Evolutionary conservation across 2,888 invertebrate species (phyloP).

Genomic region (Chouioia cunea): DNA sequence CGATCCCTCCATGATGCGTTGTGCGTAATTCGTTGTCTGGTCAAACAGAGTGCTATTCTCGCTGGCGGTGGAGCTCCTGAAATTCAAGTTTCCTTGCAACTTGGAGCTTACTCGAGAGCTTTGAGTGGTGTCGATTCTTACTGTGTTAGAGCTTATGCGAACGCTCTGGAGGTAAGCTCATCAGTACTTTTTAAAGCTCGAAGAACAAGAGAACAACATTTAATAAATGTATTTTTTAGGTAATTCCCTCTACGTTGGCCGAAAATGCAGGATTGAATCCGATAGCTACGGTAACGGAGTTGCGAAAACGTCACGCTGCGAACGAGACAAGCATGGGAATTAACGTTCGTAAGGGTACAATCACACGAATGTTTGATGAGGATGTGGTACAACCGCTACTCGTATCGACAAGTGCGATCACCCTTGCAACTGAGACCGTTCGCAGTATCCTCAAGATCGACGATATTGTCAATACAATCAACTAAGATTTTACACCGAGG

Average conservation of each 20-base stretch:
- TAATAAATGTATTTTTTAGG: slow-evolving; percentile 59
- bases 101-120: slow-evolving; percentile 85
- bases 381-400: slow-evolving; percentile 97
- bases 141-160: slow-evolving; percentile 94
- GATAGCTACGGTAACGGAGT: slow-evolving; percentile 95
- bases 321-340: slow-evolving; percentile 91
- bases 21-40: slow-evolving; percentile 95
- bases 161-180: slow-evolving; percentile 82
- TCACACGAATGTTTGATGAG: slow-evolving; percentile 96
- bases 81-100: slow-evolving; percentile 89
- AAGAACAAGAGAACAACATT: not conserved
- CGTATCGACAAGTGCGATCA: slow-evolving; percentile 93
- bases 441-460: slow-evolving; percentile 99
- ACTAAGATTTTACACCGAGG: slow-evolving; percentile 51
- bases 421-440: slow-evolving; percentile 95
- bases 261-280: slow-evolving; percentile 95
- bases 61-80: slow-evolving; percentile 99
- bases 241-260: slow-evolving; percentile 90
- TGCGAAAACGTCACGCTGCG: slow-evolving; percentile 92
- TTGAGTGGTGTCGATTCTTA: slow-evolving; percentile 94
- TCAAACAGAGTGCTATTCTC: slow-evolving; percentile 91
- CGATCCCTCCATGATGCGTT: slow-evolving; percentile 87
- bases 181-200: not conserved
- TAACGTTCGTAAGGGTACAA: slow-evolving; percentile 95
- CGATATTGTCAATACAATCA: slow-evolving; percentile 87